Percentiles rank a stretch among this genome's conserved stretches.
Evolutionary conservation across 2,888 invertebrate species (phyloP).

Genomic region (Hecatera dysodea): DNA sequence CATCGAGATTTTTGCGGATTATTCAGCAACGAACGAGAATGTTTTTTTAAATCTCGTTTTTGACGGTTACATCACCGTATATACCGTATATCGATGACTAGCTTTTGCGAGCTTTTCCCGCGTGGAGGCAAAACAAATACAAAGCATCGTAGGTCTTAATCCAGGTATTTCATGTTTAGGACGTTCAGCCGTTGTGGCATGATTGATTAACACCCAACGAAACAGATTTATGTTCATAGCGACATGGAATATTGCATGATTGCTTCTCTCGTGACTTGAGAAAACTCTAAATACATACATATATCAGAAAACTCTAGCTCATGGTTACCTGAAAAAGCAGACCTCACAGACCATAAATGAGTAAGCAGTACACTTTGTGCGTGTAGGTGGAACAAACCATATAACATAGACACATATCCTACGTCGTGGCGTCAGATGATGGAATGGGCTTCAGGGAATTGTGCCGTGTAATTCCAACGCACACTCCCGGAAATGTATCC

Average conservation of each 20-base stretch:
- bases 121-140: neutral
- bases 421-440: constrained; percentile 35
- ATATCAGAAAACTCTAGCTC: neutral
- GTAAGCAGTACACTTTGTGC: constrained; percentile 23
- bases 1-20: neutral
- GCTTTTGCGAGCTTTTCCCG: neutral
- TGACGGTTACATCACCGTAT: neutral
- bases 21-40: neutral
- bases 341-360: constrained; percentile 20
- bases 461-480: constrained; percentile 43
- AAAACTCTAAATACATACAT: no score
- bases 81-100: neutral
- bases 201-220: neutral
- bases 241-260: neutral
- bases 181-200: neutral
- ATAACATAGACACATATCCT: constrained; percentile 10
- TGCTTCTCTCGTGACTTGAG: neutral
- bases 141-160: no score
- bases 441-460: constrained; percentile 46
- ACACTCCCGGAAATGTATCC: constrained; percentile 20
- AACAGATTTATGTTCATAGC: neutral
- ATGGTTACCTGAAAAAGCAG: constrained; percentile 7
- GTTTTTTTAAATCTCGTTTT: neutral
- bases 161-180: no score
- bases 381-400: constrained; percentile 36